Conservation (phyloP, 2,888 invertebrate species). For the Athalia cordata region DNA sequence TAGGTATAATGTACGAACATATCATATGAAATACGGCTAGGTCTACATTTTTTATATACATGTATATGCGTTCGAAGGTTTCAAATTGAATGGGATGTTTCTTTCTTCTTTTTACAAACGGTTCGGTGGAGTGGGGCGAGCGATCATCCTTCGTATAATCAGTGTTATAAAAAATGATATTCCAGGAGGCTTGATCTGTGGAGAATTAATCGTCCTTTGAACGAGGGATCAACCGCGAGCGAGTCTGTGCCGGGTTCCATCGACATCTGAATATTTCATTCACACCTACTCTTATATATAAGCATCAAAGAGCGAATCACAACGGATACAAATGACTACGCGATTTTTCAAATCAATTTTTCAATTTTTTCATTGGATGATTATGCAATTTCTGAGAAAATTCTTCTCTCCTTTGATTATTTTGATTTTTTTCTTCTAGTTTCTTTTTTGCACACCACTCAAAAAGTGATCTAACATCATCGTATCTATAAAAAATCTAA, state of each 20-base stretch:
- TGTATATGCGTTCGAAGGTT: too few relatives aligned
- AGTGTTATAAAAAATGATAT: constrained; percentile 16
- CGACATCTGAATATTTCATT: neutral
- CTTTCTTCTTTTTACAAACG: neutral
- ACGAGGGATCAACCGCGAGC: neutral
- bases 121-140: neutral
- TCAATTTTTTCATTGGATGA: constrained; percentile 48
- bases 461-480: neutral
- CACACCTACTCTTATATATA: neutral
- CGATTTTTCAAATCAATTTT: constrained; percentile 40
- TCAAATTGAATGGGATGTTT: neutral
- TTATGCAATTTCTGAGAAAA: neutral
- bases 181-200: constrained; percentile 11
- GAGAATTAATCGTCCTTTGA: constrained; percentile 21
- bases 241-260: neutral
- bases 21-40: neutral
- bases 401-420: too few relatives aligned
- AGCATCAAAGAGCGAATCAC: neutral
- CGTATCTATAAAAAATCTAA: neutral
- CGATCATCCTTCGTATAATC: constrained; percentile 15
- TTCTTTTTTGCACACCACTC: neutral
- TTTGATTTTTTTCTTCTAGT: neutral
- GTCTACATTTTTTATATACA: too few relatives aligned
- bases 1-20: too few relatives aligned
- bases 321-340: constrained; percentile 19